A percentile compares a stretch with the other conserved stretches of the same genome.
Conservation (phyloP, 2,113 vertebrate species). For the Upupa epops region DNA sequence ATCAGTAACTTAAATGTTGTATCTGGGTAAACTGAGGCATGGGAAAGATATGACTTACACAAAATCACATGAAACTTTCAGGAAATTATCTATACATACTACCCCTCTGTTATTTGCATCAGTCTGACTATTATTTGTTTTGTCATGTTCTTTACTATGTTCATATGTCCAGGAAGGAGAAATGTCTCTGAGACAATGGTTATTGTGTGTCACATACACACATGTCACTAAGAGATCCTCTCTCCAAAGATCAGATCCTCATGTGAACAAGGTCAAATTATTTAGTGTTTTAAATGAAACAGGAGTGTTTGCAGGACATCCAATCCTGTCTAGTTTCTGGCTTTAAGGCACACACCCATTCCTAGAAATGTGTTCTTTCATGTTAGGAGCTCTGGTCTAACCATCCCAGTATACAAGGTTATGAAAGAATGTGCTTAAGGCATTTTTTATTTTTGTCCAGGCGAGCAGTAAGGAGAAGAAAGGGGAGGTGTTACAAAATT, state of each 20-base stretch:
- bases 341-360: constrained; percentile 41
- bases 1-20: not conserved
- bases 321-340: not conserved
- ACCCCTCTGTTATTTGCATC: not conserved
- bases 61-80: not conserved
- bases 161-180: not conserved
- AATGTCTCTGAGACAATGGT: not conserved
- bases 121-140: not conserved
- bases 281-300: constrained; percentile 1
- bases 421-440: constrained; percentile 66
- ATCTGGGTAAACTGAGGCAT: not conserved
- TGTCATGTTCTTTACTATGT: not conserved
- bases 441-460: constrained; percentile 53
- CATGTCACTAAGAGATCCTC: not conserved
- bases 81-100: not conserved
- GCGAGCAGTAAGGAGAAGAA: not conserved
- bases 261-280: not conserved
- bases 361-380: constrained; percentile 54
- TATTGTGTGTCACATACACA: not conserved
- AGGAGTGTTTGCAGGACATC: not conserved
- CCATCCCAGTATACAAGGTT: constrained; percentile 28
- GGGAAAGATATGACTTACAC: not conserved
- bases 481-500: not conserved
- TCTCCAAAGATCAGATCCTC: not conserved
- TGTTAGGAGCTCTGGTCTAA: constrained; percentile 26